Conservation (phyloP, 2,797 vertebrate genomes). For the Paramormyrops hopkinsi region DNA sequence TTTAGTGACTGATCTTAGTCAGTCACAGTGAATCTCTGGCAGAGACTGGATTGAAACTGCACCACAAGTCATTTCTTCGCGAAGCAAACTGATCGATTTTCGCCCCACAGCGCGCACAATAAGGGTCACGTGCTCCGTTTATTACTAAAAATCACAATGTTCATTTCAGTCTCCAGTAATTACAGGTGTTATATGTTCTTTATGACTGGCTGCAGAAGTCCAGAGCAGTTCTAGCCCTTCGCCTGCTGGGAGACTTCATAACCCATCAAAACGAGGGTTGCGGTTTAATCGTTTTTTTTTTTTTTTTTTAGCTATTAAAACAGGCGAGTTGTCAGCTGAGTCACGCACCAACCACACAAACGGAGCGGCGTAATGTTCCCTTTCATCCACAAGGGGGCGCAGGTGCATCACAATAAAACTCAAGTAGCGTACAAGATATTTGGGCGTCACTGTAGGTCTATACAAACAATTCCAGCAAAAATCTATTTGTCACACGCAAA, state of each 20-base stretch:
- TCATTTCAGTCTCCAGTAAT: background rate
- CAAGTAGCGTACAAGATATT: background rate
- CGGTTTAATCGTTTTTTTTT: background rate
- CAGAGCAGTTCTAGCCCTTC: background rate
- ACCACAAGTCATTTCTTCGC: too few species aligned
- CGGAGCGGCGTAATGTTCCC: background rate
- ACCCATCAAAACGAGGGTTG: background rate
- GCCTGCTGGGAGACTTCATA: background rate
- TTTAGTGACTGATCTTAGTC: background rate
- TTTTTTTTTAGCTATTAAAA: background rate
- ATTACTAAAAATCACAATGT: background rate
- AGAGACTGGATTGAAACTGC: too few species aligned
- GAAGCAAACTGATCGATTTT: background rate
- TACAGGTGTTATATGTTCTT: background rate
- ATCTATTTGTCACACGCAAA: background rate
- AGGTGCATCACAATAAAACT: background rate
- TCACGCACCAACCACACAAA: background rate
- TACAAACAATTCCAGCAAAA: background rate
- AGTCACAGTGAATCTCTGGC: background rate
- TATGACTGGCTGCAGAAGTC: background rate
- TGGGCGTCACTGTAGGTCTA: background rate
- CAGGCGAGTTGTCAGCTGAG: background rate
- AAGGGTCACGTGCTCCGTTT: background rate
- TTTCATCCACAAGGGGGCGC: background rate
- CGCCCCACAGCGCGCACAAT: background rate